phyloP scores from a whole-genome alignment of 2,888 invertebrate species.

The Lordiphosa fenestrarum region DNA sequence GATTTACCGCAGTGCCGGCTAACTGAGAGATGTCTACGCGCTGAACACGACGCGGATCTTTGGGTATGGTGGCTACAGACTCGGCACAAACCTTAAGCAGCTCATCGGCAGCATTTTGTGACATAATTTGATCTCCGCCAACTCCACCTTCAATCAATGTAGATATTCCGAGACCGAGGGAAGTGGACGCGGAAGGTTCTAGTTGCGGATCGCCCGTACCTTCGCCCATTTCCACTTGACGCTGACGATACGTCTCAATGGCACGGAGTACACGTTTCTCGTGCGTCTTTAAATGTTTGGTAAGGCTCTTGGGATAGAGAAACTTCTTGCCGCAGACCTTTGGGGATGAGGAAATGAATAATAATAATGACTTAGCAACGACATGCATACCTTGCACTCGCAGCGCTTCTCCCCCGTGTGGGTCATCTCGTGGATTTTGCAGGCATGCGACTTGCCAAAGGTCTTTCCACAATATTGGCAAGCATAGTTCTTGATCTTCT shows the following conservation, averaged over 20 bases:
- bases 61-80: slow-evolving; percentile 75
- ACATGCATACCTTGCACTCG: slow-evolving; percentile 60
- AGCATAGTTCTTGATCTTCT: slow-evolving; percentile 77
- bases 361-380: neutral
- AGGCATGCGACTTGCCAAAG: slow-evolving; percentile 76
- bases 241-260: slow-evolving; percentile 76
- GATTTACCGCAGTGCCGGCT: slow-evolving; percentile 76
- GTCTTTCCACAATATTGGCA: slow-evolving; percentile 77
- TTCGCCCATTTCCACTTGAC: slow-evolving; percentile 71
- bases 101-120: slow-evolving; percentile 75
- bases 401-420: slow-evolving; percentile 77
- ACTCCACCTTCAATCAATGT: neutral
- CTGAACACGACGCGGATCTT: slow-evolving; percentile 75
- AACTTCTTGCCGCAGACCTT: slow-evolving; percentile 75
- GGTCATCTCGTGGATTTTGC: slow-evolving; percentile 78
- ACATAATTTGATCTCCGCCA: slow-evolving; percentile 38
- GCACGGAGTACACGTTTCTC: slow-evolving; percentile 77
- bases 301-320: slow-evolving; percentile 75
- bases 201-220: slow-evolving; percentile 16
- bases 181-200: neutral
- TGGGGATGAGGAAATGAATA: too few species aligned
- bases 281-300: slow-evolving; percentile 76
- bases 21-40: slow-evolving; percentile 75
- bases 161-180: neutral
- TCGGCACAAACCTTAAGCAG: slow-evolving; percentile 76